These are phyloP conservation scores for Tholera decimalis DNA, from an alignment of 2,888 invertebrate genomes.

Conservation along the genomic window DNA sequence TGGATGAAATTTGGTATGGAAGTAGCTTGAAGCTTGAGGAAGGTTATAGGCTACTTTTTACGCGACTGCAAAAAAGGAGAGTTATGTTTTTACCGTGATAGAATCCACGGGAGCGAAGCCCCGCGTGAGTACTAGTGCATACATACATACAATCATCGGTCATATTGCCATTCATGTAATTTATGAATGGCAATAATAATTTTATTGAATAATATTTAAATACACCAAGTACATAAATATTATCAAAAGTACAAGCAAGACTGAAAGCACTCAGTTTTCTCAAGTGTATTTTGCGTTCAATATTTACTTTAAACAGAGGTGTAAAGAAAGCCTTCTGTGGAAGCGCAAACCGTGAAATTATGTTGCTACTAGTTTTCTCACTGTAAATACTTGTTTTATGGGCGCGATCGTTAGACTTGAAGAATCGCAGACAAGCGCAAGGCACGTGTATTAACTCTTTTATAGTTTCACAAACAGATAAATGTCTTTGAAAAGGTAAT, in stretches of 20 bases:
- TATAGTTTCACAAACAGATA: neutral
- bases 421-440: conserved; percentile 20
- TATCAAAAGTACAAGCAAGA: neutral
- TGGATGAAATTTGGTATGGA: too few species aligned
- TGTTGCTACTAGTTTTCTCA: conserved; percentile 58
- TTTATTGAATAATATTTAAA: too few species aligned
- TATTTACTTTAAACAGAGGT: conserved; percentile 63
- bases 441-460: neutral
- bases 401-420: conserved; percentile 2
- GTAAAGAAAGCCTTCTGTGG: conserved; percentile 64
- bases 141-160: too few species aligned
- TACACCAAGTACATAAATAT: neutral
- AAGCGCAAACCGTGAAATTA: conserved; percentile 64
- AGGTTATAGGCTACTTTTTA: too few species aligned
- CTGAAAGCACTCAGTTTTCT: conserved; percentile 37
- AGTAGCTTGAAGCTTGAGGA: too few species aligned
- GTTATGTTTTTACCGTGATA: too few species aligned
- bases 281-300: conserved; percentile 63
- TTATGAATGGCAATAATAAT: too few species aligned
- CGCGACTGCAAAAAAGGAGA: too few species aligned
- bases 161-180: too few species aligned
- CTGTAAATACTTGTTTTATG: conserved; percentile 50
- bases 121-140: too few species aligned
- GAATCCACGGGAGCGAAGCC: too few species aligned
- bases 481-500: neutral